Evolutionary conservation across 2,797 vertebrate genomes (phyloP).

Genomic region (Coluber constrictor): DNA sequence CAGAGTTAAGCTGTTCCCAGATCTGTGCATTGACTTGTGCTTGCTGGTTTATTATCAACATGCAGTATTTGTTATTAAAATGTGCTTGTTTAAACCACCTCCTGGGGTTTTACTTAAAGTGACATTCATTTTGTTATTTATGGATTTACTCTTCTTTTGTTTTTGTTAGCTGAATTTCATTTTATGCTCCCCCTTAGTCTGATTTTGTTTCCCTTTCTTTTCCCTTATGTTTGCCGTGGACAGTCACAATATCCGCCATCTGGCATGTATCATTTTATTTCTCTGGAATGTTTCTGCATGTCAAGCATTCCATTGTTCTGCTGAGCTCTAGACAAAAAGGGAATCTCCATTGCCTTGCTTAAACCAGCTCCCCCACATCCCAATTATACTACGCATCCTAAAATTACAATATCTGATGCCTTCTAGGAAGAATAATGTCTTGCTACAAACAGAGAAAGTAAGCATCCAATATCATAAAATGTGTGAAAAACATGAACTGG

Average conservation of each 20-base stretch:
- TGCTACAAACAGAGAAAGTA: neutral
- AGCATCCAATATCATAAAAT: neutral
- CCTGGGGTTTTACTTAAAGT: neutral
- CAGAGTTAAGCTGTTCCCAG: neutral
- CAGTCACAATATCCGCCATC: neutral
- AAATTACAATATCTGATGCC: neutral
- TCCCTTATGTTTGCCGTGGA: neutral
- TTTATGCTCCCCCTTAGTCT: neutral
- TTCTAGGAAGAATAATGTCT: neutral
- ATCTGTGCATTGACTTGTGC: neutral
- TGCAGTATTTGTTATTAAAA: neutral
- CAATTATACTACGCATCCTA: neutral
- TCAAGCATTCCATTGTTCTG: neutral
- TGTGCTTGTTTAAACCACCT: neutral
- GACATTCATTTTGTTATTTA: neutral
- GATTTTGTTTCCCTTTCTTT: neutral
- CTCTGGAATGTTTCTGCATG: neutral
- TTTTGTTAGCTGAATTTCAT: neutral
- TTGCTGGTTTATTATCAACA: neutral
- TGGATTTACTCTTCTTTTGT: neutral
- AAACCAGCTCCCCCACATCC: neutral
- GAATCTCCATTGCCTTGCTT: neutral
- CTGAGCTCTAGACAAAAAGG: neutral
- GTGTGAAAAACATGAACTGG: neutral
- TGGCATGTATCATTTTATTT: neutral